Base-by-base conservation (phyloP, 2,797 vertebrate species). In the Masticophis lateralis region DNA sequence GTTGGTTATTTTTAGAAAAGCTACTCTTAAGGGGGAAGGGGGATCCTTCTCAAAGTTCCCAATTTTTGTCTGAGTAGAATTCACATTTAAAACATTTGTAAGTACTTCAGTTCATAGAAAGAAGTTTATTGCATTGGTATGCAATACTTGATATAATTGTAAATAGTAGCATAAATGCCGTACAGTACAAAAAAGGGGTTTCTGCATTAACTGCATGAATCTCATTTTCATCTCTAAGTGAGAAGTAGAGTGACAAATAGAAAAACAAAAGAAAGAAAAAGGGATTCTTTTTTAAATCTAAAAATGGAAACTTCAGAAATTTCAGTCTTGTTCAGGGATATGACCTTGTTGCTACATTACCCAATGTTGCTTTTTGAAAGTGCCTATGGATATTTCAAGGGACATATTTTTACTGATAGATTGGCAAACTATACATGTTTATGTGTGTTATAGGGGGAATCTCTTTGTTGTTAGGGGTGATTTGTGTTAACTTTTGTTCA, bases 1-100 rank as follows among this genome's bases (percentile, higher is more conserved):
- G 37, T 94, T 69, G 79, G 25, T 86, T 95, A 94, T 94, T 95
- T 93, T 95, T 94, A 89, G 90, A 94, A 25, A 91, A 87, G 20
- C 60, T 63, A 92, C 91, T 95, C 93, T 94, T 55, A 63, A 69
- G 88, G 6, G 53, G 11, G 89, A 86, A 59, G 32, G 37, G 90
- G 28, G 90, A 83, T 7, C 13, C 37, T 16, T 9, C 14, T 20
- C 91, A 89, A 63, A 28, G 8, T 61, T 74, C 59, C 61, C 69
- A 43, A 16, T n/a, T 93, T 93, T 92, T 53, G 56, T 32, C 27
- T 93, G 14, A 47, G 14, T 5, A 94, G n/a, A 86, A 55, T 43
- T 59, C 63, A 28, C n/a, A 79, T 88, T 79, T 56, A 27, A 88
- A 88, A 56, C 8, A 69, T 20, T 51, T 59, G 37, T 32, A 63